A percentile compares a stretch with the other conserved stretches of the same genome.
Conservation (phyloP, 2,113 vertebrate species). For the Sinosuthora webbiana region DNA sequence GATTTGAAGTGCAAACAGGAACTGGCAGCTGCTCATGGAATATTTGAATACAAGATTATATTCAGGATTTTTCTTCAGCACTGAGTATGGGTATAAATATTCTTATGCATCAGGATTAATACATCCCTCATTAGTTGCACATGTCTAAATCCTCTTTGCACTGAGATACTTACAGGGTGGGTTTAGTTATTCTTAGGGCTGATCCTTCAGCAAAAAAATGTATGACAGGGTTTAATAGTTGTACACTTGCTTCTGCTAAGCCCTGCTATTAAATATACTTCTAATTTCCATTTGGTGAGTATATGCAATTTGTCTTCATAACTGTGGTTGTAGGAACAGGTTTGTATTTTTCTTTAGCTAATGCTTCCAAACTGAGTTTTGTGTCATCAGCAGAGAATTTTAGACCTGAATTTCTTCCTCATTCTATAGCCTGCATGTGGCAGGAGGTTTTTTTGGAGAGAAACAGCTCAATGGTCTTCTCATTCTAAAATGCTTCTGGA, state of each 20-base stretch:
- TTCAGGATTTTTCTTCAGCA: conserved; percentile 10
- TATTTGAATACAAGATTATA: neutral
- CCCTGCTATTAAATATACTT: conserved; percentile 31
- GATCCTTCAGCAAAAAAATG: neutral
- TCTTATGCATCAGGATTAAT: neutral
- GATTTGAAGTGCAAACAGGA: neutral
- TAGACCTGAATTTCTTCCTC: conserved; percentile 13
- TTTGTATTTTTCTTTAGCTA: conserved; percentile 22
- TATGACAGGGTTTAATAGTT: neutral
- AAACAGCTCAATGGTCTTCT: neutral
- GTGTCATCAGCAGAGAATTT: conserved; percentile 13
- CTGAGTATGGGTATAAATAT: neutral
- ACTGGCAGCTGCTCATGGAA: neutral
- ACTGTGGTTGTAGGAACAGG: conserved; percentile 2
- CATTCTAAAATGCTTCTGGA: conserved; percentile 11
- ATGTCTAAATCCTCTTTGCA: neutral
- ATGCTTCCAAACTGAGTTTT: conserved; percentile 1
- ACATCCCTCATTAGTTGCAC: neutral
- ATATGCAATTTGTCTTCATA: conserved; percentile 5
- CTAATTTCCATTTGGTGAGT: neutral
- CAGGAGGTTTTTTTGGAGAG: neutral
- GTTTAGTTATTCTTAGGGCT: conserved; percentile 33
- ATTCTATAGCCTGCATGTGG: neutral
- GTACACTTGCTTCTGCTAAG: neutral
- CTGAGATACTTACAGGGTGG: neutral